phyloP scores from a whole-genome alignment of 2,888 invertebrate species.

The Platerodrilus igneus region DNA sequence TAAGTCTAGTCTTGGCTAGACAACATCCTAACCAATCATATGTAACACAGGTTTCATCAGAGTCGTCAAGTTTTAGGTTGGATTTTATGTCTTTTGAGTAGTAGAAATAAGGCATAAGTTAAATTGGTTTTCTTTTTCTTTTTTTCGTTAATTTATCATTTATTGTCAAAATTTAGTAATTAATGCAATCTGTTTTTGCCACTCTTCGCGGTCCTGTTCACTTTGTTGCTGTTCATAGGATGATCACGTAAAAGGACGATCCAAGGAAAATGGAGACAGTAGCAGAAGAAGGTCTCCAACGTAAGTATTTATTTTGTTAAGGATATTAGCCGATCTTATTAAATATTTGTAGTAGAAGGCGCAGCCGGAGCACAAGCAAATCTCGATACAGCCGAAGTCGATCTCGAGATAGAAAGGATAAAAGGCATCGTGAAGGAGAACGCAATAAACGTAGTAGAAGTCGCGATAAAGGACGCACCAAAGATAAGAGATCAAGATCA shows the following conservation, averaged over 20 bases:
- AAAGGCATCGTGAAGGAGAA: conserved; percentile 35
- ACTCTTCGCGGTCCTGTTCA: conserved; percentile 36
- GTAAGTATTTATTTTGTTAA: conserved; percentile 44
- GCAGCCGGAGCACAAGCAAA: conserved; percentile 27
- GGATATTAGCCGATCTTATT: not conserved
- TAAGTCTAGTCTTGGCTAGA: conserved; percentile 61
- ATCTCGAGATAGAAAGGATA: conserved; percentile 52
- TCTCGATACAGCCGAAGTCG: conserved; percentile 32
- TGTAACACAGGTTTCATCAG: no score
- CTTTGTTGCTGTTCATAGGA: conserved; percentile 52
- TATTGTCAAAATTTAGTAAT: conserved; percentile 35
- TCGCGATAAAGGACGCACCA: conserved; percentile 44
- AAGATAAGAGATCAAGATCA: conserved; percentile 33
- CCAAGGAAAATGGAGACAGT: conserved; percentile 59
- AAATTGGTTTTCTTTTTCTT: no score
- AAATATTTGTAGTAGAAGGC: conserved; percentile 13
- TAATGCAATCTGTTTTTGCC: conserved; percentile 48
- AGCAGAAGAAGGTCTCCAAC: conserved; percentile 50
- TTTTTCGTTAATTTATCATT: no score
- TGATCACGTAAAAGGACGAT: conserved; percentile 51
- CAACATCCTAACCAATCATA: no score
- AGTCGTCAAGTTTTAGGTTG: no score
- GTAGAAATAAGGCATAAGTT: no score
- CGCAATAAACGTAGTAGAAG: conserved; percentile 30
- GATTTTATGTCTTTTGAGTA: no score